Conservation (phyloP, 2,888 invertebrate genomes). For the Ichneumoninae sp. region DNA sequence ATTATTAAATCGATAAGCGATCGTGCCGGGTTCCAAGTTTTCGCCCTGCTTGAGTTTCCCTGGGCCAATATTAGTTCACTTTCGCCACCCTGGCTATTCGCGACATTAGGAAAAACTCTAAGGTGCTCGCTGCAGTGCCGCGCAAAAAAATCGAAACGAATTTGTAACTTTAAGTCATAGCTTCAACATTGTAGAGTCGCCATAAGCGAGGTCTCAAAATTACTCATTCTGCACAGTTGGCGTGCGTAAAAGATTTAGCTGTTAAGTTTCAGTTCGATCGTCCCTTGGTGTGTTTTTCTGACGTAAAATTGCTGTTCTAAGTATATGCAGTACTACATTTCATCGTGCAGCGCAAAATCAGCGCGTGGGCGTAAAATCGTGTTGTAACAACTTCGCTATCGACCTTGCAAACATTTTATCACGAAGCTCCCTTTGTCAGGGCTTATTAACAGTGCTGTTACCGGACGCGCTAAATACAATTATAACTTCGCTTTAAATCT, state of each 20-base stretch:
- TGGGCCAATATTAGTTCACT: neutral
- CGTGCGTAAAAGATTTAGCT: neutral
- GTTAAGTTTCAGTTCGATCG: neutral
- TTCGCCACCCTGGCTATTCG: neutral
- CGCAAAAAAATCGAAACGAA: neutral
- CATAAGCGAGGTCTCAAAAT: neutral
- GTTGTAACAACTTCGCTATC: neutral
- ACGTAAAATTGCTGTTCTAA: neutral
- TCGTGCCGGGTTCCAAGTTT: conserved; percentile 18
- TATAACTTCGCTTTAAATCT: neutral
- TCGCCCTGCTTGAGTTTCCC: neutral
- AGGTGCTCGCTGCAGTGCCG: neutral
- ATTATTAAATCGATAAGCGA: conserved; percentile 65
- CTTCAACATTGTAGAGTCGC: neutral
- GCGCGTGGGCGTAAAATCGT: neutral
- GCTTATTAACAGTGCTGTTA: neutral
- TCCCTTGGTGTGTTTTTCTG: neutral
- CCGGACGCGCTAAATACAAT: neutral
- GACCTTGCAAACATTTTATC: conserved; percentile 5
- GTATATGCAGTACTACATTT: neutral
- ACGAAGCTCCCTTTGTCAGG: neutral
- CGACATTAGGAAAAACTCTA: neutral
- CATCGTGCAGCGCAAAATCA: neutral
- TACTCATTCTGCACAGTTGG: neutral
- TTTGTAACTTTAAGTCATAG: neutral